Conservation (phyloP, 1,140 invertebrate genomes). For the Idris sp. region DNA sequence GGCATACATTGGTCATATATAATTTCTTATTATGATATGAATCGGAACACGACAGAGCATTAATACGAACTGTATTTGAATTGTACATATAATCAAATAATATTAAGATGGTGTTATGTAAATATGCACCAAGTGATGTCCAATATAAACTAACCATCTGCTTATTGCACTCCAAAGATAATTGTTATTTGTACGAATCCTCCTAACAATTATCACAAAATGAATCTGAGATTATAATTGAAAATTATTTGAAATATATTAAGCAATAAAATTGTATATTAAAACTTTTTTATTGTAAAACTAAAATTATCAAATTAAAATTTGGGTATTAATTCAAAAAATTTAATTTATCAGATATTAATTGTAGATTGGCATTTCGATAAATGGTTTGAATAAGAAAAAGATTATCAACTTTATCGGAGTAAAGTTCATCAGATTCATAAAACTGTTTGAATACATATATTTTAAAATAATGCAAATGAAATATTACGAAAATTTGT, state of each 20-base stretch:
- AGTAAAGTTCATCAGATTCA: no score
- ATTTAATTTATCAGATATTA: no score
- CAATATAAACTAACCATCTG: slow-evolving; percentile 10
- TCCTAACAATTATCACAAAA: slow-evolving; percentile 12
- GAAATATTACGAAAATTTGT: no score
- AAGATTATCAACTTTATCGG: no score
- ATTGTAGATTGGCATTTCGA: no score
- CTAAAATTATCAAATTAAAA: no score
- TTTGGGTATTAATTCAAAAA: no score
- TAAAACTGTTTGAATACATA: no score
- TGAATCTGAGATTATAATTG: slow-evolving; percentile 10
- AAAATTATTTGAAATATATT: slow-evolving; percentile 9
- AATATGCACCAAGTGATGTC: slow-evolving; percentile 20
- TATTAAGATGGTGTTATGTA: slow-evolving; percentile 42
- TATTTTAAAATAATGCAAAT: no score
- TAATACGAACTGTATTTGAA: slow-evolving; percentile 22
- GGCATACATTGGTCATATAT: slow-evolving; percentile 21
- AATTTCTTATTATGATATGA: slow-evolving; percentile 39
- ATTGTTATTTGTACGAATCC: slow-evolving; percentile 28
- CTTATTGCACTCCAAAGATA: slow-evolving; percentile 9
- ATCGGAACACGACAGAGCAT: slow-evolving; percentile 24
- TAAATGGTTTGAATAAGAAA: no score
- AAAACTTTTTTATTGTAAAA: no score
- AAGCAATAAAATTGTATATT: no score
- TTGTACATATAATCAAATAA: slow-evolving; percentile 35